Conservation (phyloP, 1,140 invertebrate genomes). For the Diorhabda sublineata region DNA sequence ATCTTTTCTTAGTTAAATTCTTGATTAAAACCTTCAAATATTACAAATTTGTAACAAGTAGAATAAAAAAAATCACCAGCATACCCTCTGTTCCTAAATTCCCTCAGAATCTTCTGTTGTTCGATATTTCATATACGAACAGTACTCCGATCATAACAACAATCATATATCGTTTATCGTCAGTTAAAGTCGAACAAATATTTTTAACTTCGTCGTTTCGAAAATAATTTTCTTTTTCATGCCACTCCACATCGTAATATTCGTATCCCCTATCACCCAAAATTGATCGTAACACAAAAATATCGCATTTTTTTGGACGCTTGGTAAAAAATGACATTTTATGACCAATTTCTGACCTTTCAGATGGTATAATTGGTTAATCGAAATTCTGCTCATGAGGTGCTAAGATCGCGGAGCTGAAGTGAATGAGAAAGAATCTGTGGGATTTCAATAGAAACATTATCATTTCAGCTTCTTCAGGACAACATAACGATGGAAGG, state of each 20-base stretch:
- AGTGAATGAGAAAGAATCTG: too few relatives aligned
- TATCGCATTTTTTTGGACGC: neutral
- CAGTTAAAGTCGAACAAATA: slow-evolving; percentile 14
- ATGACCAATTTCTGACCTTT: too few relatives aligned
- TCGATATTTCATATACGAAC: slow-evolving; percentile 17
- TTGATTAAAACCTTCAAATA: too few relatives aligned
- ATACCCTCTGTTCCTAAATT: slow-evolving; percentile 12
- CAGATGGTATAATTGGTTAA: too few relatives aligned
- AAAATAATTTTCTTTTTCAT: neutral
- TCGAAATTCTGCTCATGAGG: too few relatives aligned
- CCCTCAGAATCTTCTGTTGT: slow-evolving; percentile 13
- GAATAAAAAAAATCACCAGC: neutral
- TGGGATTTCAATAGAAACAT: too few relatives aligned
- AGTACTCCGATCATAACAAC: slow-evolving; percentile 10
- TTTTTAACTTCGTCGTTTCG: neutral
- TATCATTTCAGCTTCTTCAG: too few relatives aligned
- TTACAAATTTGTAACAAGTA: slow-evolving; percentile 5
- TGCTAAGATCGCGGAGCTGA: too few relatives aligned
- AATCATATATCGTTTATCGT: slow-evolving; percentile 14
- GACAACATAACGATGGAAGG: too few relatives aligned
- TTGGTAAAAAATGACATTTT: too few relatives aligned
- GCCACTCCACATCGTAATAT: neutral
- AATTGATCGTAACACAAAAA: slow-evolving; percentile 10
- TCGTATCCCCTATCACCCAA: slow-evolving; percentile 10
- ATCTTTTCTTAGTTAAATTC: too few relatives aligned